Evolutionary conservation across 35 echinoderm and acorn worm genomes (phyloP).

Genomic region (Stichopus chloronotus): DNA sequence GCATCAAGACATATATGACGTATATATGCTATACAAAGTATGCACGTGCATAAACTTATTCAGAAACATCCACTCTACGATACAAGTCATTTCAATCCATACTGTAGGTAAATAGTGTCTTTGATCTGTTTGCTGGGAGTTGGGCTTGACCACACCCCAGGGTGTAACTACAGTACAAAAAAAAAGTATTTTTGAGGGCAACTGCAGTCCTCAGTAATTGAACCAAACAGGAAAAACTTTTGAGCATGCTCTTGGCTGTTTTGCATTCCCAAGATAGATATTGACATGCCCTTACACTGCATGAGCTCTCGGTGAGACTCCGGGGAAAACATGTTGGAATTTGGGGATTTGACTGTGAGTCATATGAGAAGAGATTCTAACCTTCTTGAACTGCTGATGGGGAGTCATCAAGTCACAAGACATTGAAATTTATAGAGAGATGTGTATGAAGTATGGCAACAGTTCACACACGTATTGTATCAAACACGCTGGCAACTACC

Average conservation of each 20-base stretch:
- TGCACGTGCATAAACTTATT: too few species aligned
- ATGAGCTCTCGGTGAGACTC: not conserved
- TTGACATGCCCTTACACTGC: slow-evolving; percentile 7
- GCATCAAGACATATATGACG: too few species aligned
- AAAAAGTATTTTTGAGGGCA: not conserved
- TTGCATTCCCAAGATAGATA: not conserved
- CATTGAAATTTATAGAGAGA: not conserved
- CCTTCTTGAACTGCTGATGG: slow-evolving; percentile 38
- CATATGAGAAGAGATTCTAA: not conserved
- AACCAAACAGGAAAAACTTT: not conserved
- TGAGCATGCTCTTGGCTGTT: not conserved
- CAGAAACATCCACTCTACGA: too few species aligned
- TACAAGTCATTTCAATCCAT: too few species aligned
- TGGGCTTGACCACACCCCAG: not conserved
- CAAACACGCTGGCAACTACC: too few species aligned
- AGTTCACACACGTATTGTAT: too few species aligned
- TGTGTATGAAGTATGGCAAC: too few species aligned
- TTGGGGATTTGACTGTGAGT: slow-evolving; percentile 8
- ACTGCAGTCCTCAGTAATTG: not conserved
- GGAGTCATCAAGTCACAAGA: not conserved
- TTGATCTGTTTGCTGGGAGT: not conserved
- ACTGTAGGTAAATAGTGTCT: too few species aligned
- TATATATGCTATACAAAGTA: too few species aligned
- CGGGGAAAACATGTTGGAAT: slow-evolving; percentile 23
- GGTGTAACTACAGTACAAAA: not conserved